Conservation (phyloP, 2,113 vertebrate genomes). For the Lophura nycthemera region DNA sequence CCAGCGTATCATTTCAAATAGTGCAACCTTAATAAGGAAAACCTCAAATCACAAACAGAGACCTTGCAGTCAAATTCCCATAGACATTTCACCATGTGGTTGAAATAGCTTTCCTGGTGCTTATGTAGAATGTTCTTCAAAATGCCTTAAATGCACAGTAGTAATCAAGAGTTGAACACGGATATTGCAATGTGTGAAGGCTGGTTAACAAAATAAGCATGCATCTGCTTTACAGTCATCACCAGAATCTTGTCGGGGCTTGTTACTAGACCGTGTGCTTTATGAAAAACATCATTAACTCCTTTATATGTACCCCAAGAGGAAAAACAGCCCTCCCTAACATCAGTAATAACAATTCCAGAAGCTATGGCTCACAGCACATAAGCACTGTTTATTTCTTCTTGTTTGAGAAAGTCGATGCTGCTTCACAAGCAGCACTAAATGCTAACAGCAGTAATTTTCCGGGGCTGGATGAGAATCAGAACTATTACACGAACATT, state of each 20-base stretch:
- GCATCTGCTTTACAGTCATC: constrained; percentile 43
- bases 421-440: not conserved
- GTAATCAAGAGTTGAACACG: constrained; percentile 13
- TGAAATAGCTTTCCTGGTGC: not conserved
- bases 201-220: constrained; percentile 12
- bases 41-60: not conserved
- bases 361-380: not conserved
- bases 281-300: constrained; percentile 32
- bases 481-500: not conserved
- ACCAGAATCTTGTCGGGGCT: constrained; percentile 41
- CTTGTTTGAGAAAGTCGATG: not conserved
- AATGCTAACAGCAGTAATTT: not conserved
- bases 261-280: not conserved
- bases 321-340: not conserved
- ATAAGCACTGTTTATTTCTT: not conserved
- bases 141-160: not conserved
- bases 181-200: constrained; percentile 11
- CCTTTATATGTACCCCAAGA: not conserved
- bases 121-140: not conserved
- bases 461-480: not conserved
- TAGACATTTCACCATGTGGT: not conserved
- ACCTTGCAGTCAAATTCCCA: not conserved
- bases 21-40: not conserved
- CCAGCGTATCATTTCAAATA: not conserved
- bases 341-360: not conserved